Evolutionary conservation across 2,888 invertebrate species (phyloP).

Genomic region (Tortricodes alternella): DNA sequence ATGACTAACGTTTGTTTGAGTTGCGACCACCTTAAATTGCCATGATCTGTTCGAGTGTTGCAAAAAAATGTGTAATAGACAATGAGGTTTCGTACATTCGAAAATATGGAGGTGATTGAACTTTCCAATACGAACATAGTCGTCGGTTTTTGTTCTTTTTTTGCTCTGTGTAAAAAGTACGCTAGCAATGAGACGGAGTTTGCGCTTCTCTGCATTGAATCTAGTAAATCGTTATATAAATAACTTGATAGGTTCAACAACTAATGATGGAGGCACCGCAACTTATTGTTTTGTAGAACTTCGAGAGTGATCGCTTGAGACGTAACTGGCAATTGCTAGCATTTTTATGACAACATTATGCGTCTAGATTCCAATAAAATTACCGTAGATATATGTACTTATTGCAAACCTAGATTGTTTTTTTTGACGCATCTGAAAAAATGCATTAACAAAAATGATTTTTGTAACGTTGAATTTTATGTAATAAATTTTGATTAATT

Average conservation of each 20-base stretch:
- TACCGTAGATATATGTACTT: too few relatives aligned
- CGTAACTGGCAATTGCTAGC: too few relatives aligned
- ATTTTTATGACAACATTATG: too few relatives aligned
- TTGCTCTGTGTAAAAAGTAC: conserved; percentile 62
- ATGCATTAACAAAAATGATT: too few relatives aligned
- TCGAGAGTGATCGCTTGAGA: too few relatives aligned
- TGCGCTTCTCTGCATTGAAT: conserved; percentile 28
- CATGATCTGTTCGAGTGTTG: conserved; percentile 68
- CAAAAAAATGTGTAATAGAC: conserved; percentile 71
- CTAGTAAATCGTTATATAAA: conserved; percentile 24
- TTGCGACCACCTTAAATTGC: conserved; percentile 56
- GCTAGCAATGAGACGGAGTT: conserved; percentile 55
- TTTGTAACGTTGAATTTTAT: not conserved
- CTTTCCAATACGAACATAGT: conserved; percentile 60
- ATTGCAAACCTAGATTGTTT: too few relatives aligned
- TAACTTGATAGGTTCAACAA: conserved; percentile 9
- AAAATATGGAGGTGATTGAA: conserved; percentile 74
- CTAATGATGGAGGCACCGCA: not conserved
- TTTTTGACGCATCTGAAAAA: too few relatives aligned
- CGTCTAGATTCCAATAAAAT: too few relatives aligned
- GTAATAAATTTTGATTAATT: not conserved
- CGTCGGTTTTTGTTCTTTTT: conserved; percentile 69
- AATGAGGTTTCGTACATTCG: conserved; percentile 77
- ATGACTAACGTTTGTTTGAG: conserved; percentile 39
- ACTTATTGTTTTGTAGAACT: too few relatives aligned